Percentiles rank a stretch among this genome's conserved stretches.
phyloP scores from a whole-genome alignment of 2,113 vertebrate species.

The Apteryx mantelli region DNA sequence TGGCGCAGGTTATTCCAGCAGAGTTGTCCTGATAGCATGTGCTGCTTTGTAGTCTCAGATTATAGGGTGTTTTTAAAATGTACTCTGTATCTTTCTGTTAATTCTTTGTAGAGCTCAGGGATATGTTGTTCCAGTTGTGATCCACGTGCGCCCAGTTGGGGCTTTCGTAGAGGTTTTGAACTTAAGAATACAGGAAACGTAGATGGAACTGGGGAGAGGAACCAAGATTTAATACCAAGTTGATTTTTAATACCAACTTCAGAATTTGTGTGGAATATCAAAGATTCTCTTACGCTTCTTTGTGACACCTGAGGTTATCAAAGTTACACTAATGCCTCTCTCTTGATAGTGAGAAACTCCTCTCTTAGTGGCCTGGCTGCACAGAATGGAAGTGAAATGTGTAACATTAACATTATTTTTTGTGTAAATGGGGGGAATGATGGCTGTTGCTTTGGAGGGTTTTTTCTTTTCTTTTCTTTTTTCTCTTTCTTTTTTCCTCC shows the following conservation, averaged over 20 bases:
- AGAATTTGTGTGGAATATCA: neutral
- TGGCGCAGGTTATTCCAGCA: neutral
- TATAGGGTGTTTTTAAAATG: neutral
- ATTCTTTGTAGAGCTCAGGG: neutral
- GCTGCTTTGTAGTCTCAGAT: neutral
- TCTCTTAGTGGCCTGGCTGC: neutral
- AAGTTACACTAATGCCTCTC: neutral
- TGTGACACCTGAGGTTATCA: neutral
- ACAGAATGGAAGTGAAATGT: neutral
- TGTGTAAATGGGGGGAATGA: neutral
- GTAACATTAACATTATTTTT: neutral
- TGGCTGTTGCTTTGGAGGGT: neutral
- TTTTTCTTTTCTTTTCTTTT: neutral
- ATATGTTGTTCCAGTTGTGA: neutral
- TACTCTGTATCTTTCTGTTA: neutral
- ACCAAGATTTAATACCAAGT: neutral
- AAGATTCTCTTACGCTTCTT: accelerated
- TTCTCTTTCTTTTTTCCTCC: too few relatives aligned
- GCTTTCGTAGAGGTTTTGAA: neutral
- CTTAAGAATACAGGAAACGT: neutral
- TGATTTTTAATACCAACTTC: neutral
- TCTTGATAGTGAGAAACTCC: neutral
- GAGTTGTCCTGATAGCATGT: neutral
- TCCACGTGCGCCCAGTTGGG: accelerated
- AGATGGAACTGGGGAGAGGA: neutral